These are phyloP conservation scores for Apotomis betuletana DNA, from an alignment of 2,888 invertebrate genomes.

Conservation along the genomic window DNA sequence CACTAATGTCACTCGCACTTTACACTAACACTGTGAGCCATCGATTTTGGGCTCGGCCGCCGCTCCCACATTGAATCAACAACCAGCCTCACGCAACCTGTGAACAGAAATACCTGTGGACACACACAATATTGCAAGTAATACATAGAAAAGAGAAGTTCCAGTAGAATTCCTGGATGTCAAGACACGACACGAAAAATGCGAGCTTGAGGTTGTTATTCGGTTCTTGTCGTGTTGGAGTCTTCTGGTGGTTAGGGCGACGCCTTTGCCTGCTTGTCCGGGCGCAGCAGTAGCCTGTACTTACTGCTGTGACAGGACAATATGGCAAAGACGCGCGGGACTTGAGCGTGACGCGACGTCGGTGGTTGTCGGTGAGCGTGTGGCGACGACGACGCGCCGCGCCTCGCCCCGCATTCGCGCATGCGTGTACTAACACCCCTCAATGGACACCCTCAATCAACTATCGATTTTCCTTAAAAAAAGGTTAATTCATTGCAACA, in stretches of 20 bases:
- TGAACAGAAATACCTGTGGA: constrained; percentile 51
- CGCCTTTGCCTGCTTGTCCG: constrained; percentile 88
- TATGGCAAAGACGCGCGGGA: constrained; percentile 88
- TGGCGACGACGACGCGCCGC: constrained; percentile 74
- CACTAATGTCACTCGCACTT: constrained; percentile 42
- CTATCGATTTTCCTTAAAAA: constrained; percentile 76
- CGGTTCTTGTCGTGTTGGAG: constrained; percentile 43
- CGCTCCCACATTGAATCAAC: constrained; percentile 43
- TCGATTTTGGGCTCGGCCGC: constrained; percentile 43
- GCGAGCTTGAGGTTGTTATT: neutral
- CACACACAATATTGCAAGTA: constrained; percentile 43
- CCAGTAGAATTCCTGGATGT: neutral
- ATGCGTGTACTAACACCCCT: constrained; percentile 64
- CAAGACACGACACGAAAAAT: neutral
- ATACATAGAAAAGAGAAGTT: neutral
- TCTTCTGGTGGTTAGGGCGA: constrained; percentile 56
- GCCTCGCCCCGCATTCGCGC: constrained; percentile 73
- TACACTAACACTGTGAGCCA: constrained; percentile 42
- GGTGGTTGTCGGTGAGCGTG: constrained; percentile 80
- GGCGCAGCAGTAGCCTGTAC: constrained; percentile 93
- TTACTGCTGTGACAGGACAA: constrained; percentile 99
- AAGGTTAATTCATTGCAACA: constrained; percentile 59
- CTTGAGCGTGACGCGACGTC: constrained; percentile 46
- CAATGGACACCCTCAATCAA: constrained; percentile 79
- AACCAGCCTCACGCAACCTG: constrained; percentile 49